phyloP scores from a whole-genome alignment of 92 coral and sea anemone species.

The Montipora capitata region DNA sequence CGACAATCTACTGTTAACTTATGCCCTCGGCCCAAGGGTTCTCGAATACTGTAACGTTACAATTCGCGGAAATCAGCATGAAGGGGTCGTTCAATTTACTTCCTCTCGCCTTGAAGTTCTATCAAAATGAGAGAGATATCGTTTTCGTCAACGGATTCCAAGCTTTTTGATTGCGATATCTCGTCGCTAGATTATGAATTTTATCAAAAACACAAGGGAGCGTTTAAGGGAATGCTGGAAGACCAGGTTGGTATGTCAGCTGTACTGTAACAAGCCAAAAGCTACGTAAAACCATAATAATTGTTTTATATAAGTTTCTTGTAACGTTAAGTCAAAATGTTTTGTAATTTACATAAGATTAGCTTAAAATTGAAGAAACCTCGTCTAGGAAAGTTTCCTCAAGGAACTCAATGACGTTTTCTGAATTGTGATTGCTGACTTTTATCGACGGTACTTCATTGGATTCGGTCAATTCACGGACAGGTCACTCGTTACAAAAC shows the following conservation, averaged over 20 bases:
- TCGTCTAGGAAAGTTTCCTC: no score
- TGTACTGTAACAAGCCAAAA: background rate
- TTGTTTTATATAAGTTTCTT: no score
- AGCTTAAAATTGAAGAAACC: background rate
- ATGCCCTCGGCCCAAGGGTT: background rate
- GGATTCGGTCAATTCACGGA: no score
- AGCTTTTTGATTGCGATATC: conserved; percentile 87
- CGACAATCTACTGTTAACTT: background rate
- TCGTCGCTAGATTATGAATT: conserved; percentile 88
- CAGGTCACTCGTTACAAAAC: no score
- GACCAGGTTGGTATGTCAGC: conserved; percentile 77
- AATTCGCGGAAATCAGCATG: conserved; percentile 4
- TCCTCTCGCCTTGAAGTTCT: no score
- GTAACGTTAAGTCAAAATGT: no score
- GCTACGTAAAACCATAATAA: no score
- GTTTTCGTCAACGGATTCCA: conserved; percentile 78
- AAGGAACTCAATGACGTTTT: no score
- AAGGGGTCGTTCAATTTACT: background rate
- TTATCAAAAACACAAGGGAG: conserved; percentile 90
- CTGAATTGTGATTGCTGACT: no score
- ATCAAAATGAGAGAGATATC: conserved; percentile 63
- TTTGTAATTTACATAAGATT: background rate
- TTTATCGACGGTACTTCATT: no score
- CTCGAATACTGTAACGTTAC: background rate
- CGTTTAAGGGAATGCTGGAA: conserved; percentile 90